Evolutionary conservation across 2,888 invertebrate genomes (phyloP).

Genomic region (Callyntrura sp.): DNA sequence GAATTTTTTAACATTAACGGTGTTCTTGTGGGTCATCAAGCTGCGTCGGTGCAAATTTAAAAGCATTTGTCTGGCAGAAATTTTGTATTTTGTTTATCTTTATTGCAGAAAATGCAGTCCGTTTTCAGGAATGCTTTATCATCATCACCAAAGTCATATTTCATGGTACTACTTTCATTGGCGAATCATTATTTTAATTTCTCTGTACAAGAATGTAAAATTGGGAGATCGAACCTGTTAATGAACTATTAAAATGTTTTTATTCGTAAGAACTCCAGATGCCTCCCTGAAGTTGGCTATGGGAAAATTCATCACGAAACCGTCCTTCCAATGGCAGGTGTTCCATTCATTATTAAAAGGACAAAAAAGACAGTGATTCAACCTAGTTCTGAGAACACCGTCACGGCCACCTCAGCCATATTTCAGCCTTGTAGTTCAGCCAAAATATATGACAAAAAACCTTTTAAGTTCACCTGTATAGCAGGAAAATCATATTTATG

Average conservation of each 20-base stretch:
- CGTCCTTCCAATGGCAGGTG: neutral
- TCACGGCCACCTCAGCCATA: constrained; percentile 5
- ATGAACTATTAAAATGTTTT: neutral
- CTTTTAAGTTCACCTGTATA: constrained; percentile 91
- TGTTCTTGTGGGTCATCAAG: too few species aligned
- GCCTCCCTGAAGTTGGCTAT: neutral
- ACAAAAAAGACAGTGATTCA: constrained; percentile 29
- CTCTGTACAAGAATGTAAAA: neutral
- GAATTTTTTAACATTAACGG: too few species aligned
- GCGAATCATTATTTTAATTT: neutral
- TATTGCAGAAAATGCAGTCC: constrained; percentile 26
- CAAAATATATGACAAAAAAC: constrained; percentile 94
- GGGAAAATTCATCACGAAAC: neutral
- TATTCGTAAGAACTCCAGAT: neutral
- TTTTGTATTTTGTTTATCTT: too few species aligned
- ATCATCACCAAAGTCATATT: neutral
- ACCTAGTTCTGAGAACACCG: constrained; percentile 25
- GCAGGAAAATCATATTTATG: constrained; percentile 93
- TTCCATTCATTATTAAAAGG: neutral
- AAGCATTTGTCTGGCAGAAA: too few species aligned
- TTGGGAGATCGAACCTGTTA: neutral
- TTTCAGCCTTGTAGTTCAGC: constrained; percentile 91
- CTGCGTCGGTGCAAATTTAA: too few species aligned
- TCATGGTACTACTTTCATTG: neutral
- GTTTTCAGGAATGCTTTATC: neutral